Evolutionary conservation across 1,140 invertebrate genomes (phyloP).

Genomic region (Neodiprion pinetum): DNA sequence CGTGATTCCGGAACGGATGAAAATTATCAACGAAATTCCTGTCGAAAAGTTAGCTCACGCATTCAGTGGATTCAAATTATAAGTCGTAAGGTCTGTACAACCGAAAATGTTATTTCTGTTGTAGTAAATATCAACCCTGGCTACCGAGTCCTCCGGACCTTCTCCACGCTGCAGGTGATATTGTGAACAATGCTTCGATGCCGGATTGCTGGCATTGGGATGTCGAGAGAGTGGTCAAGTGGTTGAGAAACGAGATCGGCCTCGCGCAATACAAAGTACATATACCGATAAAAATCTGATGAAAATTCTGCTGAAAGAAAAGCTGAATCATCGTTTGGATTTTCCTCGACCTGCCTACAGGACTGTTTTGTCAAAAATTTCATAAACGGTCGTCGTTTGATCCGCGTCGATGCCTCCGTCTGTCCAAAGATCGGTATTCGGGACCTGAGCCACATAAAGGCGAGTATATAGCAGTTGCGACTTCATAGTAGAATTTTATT

Average conservation of each 20-base stretch:
- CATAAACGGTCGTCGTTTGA: conserved; percentile 27
- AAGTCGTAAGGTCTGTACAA: no score
- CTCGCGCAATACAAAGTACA: conserved; percentile 27
- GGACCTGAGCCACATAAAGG: conserved; percentile 23
- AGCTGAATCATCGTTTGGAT: background rate
- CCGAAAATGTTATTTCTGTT: no score
- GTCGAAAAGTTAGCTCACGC: background rate
- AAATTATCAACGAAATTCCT: background rate
- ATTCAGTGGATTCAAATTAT: background rate
- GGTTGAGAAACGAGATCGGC: conserved; percentile 22
- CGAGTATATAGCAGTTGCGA: background rate
- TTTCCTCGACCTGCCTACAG: background rate
- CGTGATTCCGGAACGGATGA: background rate
- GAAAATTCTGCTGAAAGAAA: background rate
- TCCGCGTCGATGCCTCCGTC: conserved; percentile 20
- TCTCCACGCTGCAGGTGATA: conserved; percentile 20
- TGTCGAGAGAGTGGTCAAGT: conserved; percentile 20
- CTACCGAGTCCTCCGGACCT: conserved; percentile 16
- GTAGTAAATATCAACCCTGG: conserved; percentile 18
- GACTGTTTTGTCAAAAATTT: conserved; percentile 24
- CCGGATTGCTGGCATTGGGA: conserved; percentile 28
- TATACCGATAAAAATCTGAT: background rate
- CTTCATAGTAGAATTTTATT: background rate
- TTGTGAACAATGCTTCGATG: conserved; percentile 24
- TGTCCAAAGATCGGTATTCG: conserved; percentile 26